Conservation (phyloP, 2,888 invertebrate species). For the Eristalis tenax region DNA sequence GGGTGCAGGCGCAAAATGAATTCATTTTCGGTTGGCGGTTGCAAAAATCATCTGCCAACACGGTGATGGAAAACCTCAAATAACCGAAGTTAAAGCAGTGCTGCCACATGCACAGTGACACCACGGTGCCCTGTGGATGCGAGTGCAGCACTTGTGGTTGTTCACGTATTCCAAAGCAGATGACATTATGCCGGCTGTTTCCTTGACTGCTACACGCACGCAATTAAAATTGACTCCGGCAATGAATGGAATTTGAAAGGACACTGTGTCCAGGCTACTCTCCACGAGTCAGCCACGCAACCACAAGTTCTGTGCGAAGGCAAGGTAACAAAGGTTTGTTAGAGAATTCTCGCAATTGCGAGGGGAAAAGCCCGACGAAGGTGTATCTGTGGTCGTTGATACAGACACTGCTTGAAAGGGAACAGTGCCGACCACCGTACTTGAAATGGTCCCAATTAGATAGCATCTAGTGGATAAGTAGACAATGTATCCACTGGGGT, state of each 20-base stretch:
- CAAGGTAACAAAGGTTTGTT: neutral
- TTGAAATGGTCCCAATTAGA: no score
- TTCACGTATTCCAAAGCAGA: slow-evolving; percentile 8
- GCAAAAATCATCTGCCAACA: slow-evolving; percentile 37
- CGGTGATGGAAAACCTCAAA: slow-evolving; percentile 21
- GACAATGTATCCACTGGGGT: no score
- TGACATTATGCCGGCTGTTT: slow-evolving; percentile 19
- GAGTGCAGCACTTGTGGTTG: slow-evolving; percentile 33
- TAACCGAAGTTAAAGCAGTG: slow-evolving; percentile 30
- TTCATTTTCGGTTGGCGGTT: slow-evolving; percentile 2
- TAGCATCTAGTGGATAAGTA: no score
- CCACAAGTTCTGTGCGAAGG: no score
- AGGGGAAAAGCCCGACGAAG: neutral
- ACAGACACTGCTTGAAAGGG: no score
- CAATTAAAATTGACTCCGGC: slow-evolving; percentile 32
- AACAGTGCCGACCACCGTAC: no score
- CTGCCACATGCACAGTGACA: slow-evolving; percentile 2
- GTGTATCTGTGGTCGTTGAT: neutral
- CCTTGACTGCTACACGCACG: slow-evolving; percentile 4
- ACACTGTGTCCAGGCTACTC: neutral
- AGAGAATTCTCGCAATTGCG: slow-evolving; percentile 8
- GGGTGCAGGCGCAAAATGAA: neutral
- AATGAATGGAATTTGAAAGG: neutral
- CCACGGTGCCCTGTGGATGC: neutral
- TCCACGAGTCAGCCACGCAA: neutral